Conservation (phyloP, 2,113 vertebrate species). For the Phaetusa simplex region DNA sequence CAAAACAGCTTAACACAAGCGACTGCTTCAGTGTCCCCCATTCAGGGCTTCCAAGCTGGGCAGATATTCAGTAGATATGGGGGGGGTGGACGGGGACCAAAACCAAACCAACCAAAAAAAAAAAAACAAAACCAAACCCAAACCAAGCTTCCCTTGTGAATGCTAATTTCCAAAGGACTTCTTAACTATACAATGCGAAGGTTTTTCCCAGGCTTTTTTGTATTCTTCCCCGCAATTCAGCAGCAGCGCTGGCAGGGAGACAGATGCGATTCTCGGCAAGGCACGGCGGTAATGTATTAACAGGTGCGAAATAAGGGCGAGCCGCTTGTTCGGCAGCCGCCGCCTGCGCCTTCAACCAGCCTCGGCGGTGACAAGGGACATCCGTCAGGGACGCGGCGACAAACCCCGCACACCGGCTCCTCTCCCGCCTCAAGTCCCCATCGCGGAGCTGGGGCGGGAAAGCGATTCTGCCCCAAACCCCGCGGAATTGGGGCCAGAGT, state of each 20-base stretch:
- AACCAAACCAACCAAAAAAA: too few relatives aligned
- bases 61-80: background rate
- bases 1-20: background rate
- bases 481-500: background rate
- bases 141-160: background rate
- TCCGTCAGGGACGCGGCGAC: background rate
- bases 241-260: background rate
- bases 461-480: background rate
- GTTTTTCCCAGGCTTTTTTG: background rate
- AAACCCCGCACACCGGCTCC: background rate
- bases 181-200: background rate
- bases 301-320: background rate
- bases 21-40: background rate
- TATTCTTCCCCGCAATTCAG: background rate
- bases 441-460: background rate
- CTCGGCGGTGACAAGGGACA: background rate
- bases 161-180: background rate
- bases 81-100: too few relatives aligned
- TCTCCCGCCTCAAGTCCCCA: background rate
- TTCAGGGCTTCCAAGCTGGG: background rate
- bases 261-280: background rate
- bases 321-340: background rate
- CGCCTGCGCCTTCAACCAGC: background rate
- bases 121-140: background rate
- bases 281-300: background rate